Conservation (phyloP, 1,140 invertebrate species). For the Antheraea pernyi region DNA sequence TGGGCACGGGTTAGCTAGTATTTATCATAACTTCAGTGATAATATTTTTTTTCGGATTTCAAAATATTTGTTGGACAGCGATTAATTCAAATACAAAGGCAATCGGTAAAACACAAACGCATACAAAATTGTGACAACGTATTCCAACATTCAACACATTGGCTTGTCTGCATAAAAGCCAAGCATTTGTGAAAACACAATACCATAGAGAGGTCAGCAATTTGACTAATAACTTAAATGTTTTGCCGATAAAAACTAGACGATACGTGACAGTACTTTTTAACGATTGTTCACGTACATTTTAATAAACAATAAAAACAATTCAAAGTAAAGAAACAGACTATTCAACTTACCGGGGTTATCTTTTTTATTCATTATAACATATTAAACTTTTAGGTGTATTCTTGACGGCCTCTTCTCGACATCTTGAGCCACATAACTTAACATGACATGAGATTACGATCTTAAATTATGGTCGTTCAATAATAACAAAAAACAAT, state of each 20-base stretch:
- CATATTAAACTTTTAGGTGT: too few species aligned
- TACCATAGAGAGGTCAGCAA: neutral
- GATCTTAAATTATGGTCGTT: too few species aligned
- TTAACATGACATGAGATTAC: too few species aligned
- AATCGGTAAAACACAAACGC: neutral
- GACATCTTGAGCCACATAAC: too few species aligned
- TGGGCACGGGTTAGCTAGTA: too few species aligned
- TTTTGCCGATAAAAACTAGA: constrained; percentile 7
- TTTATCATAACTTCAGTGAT: too few species aligned
- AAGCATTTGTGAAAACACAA: neutral
- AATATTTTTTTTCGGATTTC: too few species aligned
- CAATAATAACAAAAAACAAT: too few species aligned
- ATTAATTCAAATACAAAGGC: neutral
- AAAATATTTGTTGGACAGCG: neutral
- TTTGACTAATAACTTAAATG: constrained; percentile 11
- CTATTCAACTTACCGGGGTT: too few species aligned
- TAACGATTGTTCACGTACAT: neutral
- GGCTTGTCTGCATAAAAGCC: neutral
- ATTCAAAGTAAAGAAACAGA: neutral
- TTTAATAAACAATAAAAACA: neutral
- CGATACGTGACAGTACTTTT: constrained; percentile 7
- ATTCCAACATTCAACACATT: neutral
- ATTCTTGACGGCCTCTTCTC: too few species aligned
- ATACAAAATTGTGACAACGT: neutral
- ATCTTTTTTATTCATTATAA: too few species aligned